These are phyloP conservation scores for Agriopis aurantiaria DNA, from an alignment of 2,888 invertebrate genomes.

Conservation along the genomic window DNA sequence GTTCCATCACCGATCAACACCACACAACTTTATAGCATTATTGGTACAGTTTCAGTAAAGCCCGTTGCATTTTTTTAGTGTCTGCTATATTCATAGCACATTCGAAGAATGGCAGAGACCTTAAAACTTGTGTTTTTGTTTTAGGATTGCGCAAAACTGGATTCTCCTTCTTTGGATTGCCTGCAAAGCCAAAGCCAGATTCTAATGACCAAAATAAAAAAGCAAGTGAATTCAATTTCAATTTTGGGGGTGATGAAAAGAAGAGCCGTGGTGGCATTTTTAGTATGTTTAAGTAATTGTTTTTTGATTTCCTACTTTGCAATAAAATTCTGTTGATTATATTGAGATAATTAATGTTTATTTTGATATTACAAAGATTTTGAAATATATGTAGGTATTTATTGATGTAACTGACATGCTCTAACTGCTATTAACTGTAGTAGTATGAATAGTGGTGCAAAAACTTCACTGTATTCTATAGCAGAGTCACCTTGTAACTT, in stretches of 20 bases:
- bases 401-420: conserved; percentile 94
- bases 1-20: too few relatives aligned
- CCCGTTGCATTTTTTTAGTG: too few relatives aligned
- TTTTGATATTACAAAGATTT: conserved; percentile 16
- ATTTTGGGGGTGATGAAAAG: conserved; percentile 72
- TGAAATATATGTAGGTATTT: conserved; percentile 31
- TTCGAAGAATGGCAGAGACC: too few relatives aligned
- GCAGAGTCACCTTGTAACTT: conserved; percentile 93
- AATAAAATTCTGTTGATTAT: conserved; percentile 25
- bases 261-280: conserved; percentile 73
- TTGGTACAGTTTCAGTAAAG: too few relatives aligned
- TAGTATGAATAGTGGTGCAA: conserved; percentile 96
- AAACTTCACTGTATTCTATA: conserved; percentile 96
- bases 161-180: conserved; percentile 68
- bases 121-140: not conserved
- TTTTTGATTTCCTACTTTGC: conserved; percentile 9
- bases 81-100: too few relatives aligned
- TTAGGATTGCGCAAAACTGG: conserved; percentile 73
- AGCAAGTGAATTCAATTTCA: conserved; percentile 69
- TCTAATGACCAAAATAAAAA: conserved; percentile 54
- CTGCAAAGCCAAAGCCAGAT: conserved; percentile 55
- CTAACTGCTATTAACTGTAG: conserved; percentile 96
- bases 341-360: conserved; percentile 17
- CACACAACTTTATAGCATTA: too few relatives aligned
- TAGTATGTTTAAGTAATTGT: conserved; percentile 70